A percentile compares a stretch with the other conserved stretches of the same genome.
These are phyloP conservation scores for Drosophila mercatorum DNA, from an alignment of 2,888 invertebrate species.

Conservation along the genomic window DNA sequence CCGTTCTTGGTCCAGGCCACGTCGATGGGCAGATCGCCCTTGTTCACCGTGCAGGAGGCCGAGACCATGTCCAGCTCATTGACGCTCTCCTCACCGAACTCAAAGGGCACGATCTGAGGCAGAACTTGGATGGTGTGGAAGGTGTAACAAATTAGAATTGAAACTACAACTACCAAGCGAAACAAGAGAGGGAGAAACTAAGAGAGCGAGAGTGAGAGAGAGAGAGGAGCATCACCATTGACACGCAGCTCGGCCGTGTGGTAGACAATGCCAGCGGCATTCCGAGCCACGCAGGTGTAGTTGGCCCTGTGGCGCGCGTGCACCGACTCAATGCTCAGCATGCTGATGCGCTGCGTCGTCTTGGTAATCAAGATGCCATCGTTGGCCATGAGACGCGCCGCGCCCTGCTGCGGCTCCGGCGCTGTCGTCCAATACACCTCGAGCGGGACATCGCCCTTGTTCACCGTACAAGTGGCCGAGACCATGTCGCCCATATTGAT, in stretches of 20 bases:
- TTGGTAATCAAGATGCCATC: slow-evolving; percentile 87
- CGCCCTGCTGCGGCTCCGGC: slow-evolving; percentile 86
- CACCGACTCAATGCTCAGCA: slow-evolving; percentile 89
- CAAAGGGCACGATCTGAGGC: slow-evolving; percentile 90
- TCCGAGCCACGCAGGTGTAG: slow-evolving; percentile 90
- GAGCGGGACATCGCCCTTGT: slow-evolving; percentile 92
- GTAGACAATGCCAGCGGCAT: slow-evolving; percentile 89
- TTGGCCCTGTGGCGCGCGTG: slow-evolving; percentile 90
- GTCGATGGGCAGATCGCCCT: slow-evolving; percentile 91
- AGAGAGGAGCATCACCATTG: slow-evolving; percentile 86
- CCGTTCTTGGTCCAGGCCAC: slow-evolving; percentile 89
- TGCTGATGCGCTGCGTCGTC: slow-evolving; percentile 88
- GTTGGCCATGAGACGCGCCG: slow-evolving; percentile 86
- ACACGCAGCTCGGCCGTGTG: slow-evolving; percentile 89
- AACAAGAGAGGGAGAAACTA: background rate
- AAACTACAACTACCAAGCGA: slow-evolving; percentile 33
- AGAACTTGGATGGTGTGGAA: slow-evolving; percentile 85
- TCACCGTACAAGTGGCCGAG: slow-evolving; percentile 89
- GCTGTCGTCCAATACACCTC: slow-evolving; percentile 88
- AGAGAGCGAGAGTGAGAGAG: background rate
- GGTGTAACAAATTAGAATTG: slow-evolving; percentile 29
- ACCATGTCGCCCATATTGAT: slow-evolving; percentile 92
- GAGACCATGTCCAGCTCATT: slow-evolving; percentile 90
- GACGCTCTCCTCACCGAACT: slow-evolving; percentile 89
- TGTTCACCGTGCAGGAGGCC: slow-evolving; percentile 89